phyloP scores from a whole-genome alignment of 1,140 invertebrate genomes.

The Pseudobourletiella spinata region DNA sequence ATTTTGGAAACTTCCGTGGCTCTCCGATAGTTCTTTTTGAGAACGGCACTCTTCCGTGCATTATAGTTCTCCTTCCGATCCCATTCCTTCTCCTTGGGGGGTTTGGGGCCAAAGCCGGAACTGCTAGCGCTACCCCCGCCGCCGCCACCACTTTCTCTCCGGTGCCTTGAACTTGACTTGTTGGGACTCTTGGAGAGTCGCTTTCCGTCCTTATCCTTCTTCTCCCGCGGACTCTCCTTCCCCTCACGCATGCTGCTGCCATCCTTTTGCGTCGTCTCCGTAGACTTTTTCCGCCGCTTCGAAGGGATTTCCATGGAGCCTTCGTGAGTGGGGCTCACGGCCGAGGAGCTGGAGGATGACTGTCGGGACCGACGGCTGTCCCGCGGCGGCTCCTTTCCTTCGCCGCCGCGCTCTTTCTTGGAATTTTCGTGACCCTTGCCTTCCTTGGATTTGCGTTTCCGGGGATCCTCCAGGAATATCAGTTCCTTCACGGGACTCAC shows the following conservation, averaged over 20 bases:
- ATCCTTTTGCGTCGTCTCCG: background rate
- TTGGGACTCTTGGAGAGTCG: too few species aligned
- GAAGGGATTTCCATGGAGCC: background rate
- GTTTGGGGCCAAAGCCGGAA: too few species aligned
- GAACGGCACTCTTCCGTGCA: conserved; percentile 11
- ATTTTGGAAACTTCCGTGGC: background rate
- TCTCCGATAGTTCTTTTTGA: conserved; percentile 26
- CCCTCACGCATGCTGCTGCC: background rate
- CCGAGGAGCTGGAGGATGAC: background rate
- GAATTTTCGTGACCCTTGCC: background rate
- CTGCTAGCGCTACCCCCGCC: background rate
- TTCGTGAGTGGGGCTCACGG: background rate
- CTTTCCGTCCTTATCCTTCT: too few species aligned
- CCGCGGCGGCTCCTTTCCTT: background rate
- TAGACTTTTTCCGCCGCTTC: background rate
- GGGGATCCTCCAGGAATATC: background rate
- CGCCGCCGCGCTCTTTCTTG: background rate
- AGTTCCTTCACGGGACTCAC: background rate
- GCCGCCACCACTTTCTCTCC: background rate
- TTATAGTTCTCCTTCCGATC: conserved; percentile 9
- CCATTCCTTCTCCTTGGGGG: conserved; percentile 1
- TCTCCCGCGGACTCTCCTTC: conserved; percentile 5
- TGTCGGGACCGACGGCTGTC: background rate
- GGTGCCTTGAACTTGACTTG: too few species aligned
- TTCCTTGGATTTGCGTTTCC: background rate